Percentiles rank a stretch among this genome's conserved stretches.
These are phyloP conservation scores for Gordius sp. DNA, from an alignment of 2,888 invertebrate species.

Conservation along the genomic window DNA sequence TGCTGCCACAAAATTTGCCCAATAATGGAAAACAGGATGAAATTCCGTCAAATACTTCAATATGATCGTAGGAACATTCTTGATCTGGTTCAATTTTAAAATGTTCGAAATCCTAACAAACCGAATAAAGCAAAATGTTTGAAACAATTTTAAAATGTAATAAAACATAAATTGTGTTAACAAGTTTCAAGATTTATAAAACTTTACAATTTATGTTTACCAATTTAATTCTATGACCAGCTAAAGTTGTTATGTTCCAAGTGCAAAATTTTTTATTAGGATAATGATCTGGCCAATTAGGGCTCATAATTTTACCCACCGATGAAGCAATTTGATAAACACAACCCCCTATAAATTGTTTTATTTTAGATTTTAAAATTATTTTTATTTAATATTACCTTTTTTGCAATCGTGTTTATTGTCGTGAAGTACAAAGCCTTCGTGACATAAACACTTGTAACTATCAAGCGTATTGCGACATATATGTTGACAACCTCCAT, in stretches of 20 bases:
- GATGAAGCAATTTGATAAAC: constrained; percentile 68
- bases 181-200: background rate
- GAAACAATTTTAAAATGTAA: constrained; percentile 22
- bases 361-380: too few species aligned
- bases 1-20: constrained; percentile 70
- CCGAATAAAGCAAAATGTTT: background rate
- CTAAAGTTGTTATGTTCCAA: constrained; percentile 84
- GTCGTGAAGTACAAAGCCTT: constrained; percentile 73
- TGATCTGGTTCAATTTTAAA: constrained; percentile 88
- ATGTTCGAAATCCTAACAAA: constrained; percentile 52
- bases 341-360: constrained; percentile 63
- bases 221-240: constrained; percentile 75
- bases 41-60: constrained; percentile 71
- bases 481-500: constrained; percentile 88
- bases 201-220: constrained; percentile 30
- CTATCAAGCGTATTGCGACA: constrained; percentile 74
- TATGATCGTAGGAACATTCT: constrained; percentile 83
- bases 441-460: constrained; percentile 73
- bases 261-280: constrained; percentile 72
- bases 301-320: constrained; percentile 55
- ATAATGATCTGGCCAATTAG: constrained; percentile 61
- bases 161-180: constrained; percentile 3
- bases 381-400: too few species aligned
- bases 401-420: constrained; percentile 86
- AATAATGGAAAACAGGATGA: constrained; percentile 53